Evolutionary conservation across 2,888 invertebrate genomes (phyloP).

Genomic region (Dryocosmus kuriphilus): DNA sequence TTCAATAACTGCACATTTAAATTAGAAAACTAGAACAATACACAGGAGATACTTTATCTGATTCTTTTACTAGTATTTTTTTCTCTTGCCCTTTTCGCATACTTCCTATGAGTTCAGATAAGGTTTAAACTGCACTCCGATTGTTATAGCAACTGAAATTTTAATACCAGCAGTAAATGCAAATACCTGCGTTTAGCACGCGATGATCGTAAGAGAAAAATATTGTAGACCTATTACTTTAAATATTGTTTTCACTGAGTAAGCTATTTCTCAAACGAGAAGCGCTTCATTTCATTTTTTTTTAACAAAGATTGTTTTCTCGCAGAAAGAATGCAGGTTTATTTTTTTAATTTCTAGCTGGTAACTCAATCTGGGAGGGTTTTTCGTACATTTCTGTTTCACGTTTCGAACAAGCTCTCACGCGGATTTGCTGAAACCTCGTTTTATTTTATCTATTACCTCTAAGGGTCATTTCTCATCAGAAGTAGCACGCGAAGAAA

Average conservation of each 20-base stretch:
- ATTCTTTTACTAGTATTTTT: neutral
- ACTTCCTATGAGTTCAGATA: neutral
- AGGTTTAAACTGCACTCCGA: neutral
- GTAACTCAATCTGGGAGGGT: neutral
- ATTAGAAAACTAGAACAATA: neutral
- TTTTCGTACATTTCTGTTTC: neutral
- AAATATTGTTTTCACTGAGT: neutral
- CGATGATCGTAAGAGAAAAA: constrained; percentile 9
- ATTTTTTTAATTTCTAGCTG: neutral
- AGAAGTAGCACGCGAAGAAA: constrained; percentile 39
- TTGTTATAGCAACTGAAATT: constrained; percentile 12
- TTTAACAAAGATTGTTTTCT: neutral
- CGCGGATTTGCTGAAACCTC: constrained; percentile 27
- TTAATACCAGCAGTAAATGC: constrained; percentile 20
- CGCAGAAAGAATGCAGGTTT: neutral
- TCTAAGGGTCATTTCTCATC: constrained; percentile 34
- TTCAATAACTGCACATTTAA: too few species aligned
- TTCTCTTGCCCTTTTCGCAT: neutral
- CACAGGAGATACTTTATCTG: neutral
- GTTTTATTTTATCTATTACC: constrained; percentile 36
- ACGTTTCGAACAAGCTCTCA: constrained; percentile 1
- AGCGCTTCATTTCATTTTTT: neutral
- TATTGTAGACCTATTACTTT: neutral
- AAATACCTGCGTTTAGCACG: constrained; percentile 30
- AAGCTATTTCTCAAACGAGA: neutral